Evolutionary conservation across 64 coral and sea anemone genomes (phyloP).

Genomic region (Stichodactyla mertensii): DNA sequence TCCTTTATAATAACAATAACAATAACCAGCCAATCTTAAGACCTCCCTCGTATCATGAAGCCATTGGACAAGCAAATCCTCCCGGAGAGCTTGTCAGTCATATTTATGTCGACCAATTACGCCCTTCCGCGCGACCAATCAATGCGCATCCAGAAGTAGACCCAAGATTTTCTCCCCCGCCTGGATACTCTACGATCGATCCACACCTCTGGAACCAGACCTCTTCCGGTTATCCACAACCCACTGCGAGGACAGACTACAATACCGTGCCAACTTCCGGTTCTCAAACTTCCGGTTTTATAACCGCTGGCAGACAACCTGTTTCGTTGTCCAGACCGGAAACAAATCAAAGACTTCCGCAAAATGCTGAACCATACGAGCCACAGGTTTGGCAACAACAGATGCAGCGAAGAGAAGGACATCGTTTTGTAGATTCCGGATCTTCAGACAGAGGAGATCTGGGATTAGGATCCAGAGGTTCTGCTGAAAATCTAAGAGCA

Average conservation of each 20-base stretch:
- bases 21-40: conserved; percentile 32
- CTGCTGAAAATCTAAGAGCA: background rate
- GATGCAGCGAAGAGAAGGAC: conserved; percentile 12
- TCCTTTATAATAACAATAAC: conserved; percentile 10
- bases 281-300: conserved; percentile 13
- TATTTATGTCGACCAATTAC: conserved; percentile 27
- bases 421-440: background rate
- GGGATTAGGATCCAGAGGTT: background rate
- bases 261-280: background rate
- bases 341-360: conserved; percentile 20
- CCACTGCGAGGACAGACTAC: background rate
- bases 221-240: background rate
- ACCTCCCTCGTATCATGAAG: conserved; percentile 58
- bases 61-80: conserved; percentile 17
- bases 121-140: background rate
- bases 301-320: conserved; percentile 21
- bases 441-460: background rate
- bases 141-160: background rate
- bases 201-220: background rate
- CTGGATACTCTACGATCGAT: conserved; percentile 31
- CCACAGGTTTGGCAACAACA: conserved; percentile 32
- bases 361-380: conserved; percentile 16
- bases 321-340: conserved; percentile 12
- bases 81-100: background rate
- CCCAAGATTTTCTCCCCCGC: conserved; percentile 15